Evolutionary conservation across 2,797 vertebrate species (phyloP).

Genomic region (Pagetopsis macropterus): DNA sequence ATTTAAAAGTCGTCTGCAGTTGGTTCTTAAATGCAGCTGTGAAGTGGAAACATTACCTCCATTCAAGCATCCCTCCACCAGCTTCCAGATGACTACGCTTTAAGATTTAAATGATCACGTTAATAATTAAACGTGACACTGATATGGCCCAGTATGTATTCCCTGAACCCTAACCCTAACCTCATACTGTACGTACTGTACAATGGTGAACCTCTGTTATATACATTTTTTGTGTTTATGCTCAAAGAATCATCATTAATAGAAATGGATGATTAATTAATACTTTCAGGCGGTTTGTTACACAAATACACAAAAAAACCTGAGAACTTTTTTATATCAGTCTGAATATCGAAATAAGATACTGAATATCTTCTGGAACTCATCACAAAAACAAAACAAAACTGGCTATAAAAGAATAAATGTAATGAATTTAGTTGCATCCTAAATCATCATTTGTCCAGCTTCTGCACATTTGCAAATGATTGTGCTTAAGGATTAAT

Average conservation of each 20-base stretch:
- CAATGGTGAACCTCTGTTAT: neutral
- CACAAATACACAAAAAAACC: neutral
- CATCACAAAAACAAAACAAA: neutral
- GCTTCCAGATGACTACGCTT: conserved; percentile 29
- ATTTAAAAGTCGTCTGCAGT: conserved; percentile 45
- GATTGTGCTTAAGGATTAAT: conserved; percentile 2
- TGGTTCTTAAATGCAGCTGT: conserved; percentile 55
- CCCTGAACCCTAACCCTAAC: neutral
- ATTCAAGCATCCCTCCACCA: conserved; percentile 25
- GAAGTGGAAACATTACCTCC: conserved; percentile 28
- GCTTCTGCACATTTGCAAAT: neutral
- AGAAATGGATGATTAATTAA: neutral
- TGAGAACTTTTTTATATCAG: neutral
- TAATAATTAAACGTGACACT: conserved; percentile 22
- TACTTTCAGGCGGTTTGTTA: neutral
- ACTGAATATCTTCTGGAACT: neutral
- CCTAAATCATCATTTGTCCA: neutral
- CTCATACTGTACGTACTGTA: neutral
- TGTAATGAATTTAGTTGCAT: neutral
- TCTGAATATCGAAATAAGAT: neutral
- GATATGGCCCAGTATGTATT: conserved; percentile 2
- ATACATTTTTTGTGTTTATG: neutral
- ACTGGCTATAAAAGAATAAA: neutral
- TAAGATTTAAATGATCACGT: conserved; percentile 32
- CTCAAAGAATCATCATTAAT: neutral